Percentiles rank a stretch among this genome's conserved stretches.
These are phyloP conservation scores for Cranoglanis bouderius DNA, from an alignment of 2,113 vertebrate species.

Conservation along the genomic window DNA sequence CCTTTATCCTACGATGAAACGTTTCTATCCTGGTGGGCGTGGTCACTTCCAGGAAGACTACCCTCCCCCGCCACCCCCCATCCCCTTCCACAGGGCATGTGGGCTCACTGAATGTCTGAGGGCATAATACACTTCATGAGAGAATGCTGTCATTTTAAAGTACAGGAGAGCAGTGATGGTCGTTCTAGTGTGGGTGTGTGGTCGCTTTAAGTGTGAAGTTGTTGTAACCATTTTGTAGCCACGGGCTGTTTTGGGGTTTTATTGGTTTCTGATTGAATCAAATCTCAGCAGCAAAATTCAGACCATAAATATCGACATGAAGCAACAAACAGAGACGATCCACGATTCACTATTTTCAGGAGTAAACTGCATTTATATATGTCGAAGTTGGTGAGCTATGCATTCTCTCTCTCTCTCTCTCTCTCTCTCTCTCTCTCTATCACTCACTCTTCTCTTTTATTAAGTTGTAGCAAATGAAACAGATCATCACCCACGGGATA, in stretches of 20 bases:
- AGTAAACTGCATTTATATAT: not conserved
- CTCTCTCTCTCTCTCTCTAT: not conserved
- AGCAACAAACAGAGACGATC: not conserved
- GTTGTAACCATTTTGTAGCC: not conserved
- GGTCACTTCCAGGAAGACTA: not conserved
- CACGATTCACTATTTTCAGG: not conserved
- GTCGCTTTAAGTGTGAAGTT: not conserved
- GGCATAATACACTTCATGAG: not conserved
- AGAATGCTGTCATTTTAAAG: not conserved
- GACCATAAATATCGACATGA: not conserved
- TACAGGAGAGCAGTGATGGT: not conserved
- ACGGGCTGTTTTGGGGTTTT: not conserved
- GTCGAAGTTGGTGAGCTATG: not conserved
- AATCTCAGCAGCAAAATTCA: not conserved
- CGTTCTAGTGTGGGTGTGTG: not conserved
- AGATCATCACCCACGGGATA: not conserved
- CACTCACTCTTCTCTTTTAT: not conserved
- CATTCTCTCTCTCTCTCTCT: not conserved
- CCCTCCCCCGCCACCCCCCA: too few species aligned
- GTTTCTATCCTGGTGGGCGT: not conserved
- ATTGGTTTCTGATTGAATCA: not conserved
- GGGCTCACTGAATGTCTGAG: not conserved
- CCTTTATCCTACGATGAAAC: not conserved
- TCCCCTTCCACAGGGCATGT: not conserved
- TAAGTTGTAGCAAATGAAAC: not conserved